phyloP scores from a whole-genome alignment of 2,888 invertebrate species.

The Pristionchus maxplancki region DNA sequence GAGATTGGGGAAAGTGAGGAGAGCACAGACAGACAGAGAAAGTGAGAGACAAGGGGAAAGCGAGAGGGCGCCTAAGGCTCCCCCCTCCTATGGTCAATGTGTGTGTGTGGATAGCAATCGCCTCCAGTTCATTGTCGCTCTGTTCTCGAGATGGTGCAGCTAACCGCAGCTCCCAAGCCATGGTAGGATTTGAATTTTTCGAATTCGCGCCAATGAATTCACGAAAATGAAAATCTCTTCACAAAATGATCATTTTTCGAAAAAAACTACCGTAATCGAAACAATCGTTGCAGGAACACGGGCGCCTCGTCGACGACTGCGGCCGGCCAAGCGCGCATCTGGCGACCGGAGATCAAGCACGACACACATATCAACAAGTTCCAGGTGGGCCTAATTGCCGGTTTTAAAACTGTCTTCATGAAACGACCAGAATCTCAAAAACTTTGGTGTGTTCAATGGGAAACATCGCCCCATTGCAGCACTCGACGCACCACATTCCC shows the following conservation, averaged over 20 bases:
- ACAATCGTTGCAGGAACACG: slow-evolving; percentile 59
- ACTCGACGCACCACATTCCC: slow-evolving; percentile 51
- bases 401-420: not conserved
- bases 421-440: not conserved
- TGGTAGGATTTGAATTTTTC: slow-evolving; percentile 57
- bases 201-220: slow-evolving; percentile 21
- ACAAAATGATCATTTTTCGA: not conserved
- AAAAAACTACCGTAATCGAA: not conserved
- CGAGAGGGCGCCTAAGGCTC: slow-evolving; percentile 2
- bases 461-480: slow-evolving; percentile 38
- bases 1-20: not conserved
- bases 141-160: slow-evolving; percentile 59
- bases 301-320: slow-evolving; percentile 54
- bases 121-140: slow-evolving; percentile 6
- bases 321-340: slow-evolving; percentile 58
- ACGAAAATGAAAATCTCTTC: not conserved
- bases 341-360: slow-evolving; percentile 67
- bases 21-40: slow-evolving; percentile 10
- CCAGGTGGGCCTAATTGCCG: slow-evolving; percentile 44
- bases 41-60: not conserved
- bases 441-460: not conserved
- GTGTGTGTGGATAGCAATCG: not conserved
- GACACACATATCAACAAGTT: slow-evolving; percentile 57
- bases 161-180: slow-evolving; percentile 65
- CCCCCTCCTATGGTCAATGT: not conserved